A percentile compares a stretch with the other conserved stretches of the same genome.
Evolutionary conservation across 2,797 vertebrate genomes (phyloP).

Genomic region (Acipenser transmontanus): DNA sequence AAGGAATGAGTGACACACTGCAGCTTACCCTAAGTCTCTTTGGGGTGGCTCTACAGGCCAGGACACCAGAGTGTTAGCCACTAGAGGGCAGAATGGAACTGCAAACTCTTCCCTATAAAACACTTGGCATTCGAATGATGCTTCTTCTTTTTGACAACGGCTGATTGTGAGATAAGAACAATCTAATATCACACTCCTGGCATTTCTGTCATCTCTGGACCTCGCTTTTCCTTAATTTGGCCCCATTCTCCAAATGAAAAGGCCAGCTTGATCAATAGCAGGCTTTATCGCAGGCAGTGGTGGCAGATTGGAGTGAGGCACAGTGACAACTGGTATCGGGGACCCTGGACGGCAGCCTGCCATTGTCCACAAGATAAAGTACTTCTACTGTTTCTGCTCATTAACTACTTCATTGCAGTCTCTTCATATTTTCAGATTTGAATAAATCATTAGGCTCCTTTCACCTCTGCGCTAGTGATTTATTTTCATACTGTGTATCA

Average conservation of each 20-base stretch:
- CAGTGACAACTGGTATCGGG: constrained; percentile 19
- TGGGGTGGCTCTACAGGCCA: background rate
- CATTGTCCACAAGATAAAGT: background rate
- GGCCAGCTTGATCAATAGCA: constrained; percentile 14
- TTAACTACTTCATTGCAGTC: background rate
- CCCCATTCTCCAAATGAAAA: constrained; percentile 3
- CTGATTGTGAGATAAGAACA: constrained; percentile 26
- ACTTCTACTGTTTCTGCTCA: background rate
- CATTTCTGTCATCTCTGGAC: constrained; percentile 19
- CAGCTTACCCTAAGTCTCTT: background rate
- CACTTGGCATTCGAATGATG: background rate
- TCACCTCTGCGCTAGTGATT: background rate
- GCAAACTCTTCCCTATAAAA: accelerated
- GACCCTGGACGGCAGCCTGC: background rate
- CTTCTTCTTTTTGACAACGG: constrained; percentile 16
- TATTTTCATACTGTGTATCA: background rate
- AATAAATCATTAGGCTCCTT: background rate
- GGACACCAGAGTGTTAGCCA: background rate
- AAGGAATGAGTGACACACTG: background rate
- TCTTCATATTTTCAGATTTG: constrained; percentile 2
- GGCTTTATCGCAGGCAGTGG: constrained; percentile 12
- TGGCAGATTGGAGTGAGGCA: constrained; percentile 15
- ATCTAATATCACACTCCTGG: constrained; percentile 28
- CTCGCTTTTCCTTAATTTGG: constrained; percentile 11
- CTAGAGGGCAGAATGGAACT: background rate